Evolutionary conservation across 2,797 vertebrate species (phyloP).

Genomic region (Saxicola maurus): DNA sequence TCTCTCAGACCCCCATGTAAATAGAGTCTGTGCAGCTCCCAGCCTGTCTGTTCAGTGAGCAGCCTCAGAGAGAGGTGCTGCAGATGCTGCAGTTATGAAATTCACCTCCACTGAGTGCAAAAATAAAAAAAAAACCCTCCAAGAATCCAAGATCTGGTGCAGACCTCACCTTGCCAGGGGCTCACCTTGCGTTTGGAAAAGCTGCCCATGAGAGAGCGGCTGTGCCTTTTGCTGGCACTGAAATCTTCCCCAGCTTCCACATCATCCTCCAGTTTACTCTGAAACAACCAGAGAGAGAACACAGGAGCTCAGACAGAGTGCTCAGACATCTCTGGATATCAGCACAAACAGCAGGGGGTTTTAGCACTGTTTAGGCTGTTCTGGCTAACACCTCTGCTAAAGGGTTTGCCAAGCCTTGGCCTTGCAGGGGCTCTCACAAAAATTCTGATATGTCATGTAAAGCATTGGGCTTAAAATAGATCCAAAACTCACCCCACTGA

Average conservation of each 20-base stretch:
- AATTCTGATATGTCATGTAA: neutral
- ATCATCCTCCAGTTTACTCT: slow-evolving; percentile 85
- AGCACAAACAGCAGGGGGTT: neutral
- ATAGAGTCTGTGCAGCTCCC: neutral
- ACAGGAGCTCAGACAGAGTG: neutral
- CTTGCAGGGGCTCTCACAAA: neutral
- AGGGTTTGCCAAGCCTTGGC: neutral
- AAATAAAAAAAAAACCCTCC: neutral
- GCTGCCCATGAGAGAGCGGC: slow-evolving; percentile 81
- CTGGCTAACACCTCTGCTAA: neutral
- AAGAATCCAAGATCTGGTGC: neutral
- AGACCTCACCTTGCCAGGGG: neutral
- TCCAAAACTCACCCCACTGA: neutral
- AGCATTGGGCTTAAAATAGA: neutral
- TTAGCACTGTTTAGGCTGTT: neutral
- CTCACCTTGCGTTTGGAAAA: slow-evolving; percentile 93
- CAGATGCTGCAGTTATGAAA: neutral
- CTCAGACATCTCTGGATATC: neutral
- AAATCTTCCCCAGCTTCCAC: slow-evolving; percentile 80
- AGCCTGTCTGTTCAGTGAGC: neutral
- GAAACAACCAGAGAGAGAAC: neutral
- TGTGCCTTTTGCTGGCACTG: slow-evolving; percentile 72
- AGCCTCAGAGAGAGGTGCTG: neutral
- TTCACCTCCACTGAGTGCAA: neutral
- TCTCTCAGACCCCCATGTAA: neutral